These are phyloP conservation scores for Martes martes DNA, from an alignment of 2,113 vertebrate species.

Conservation along the genomic window DNA sequence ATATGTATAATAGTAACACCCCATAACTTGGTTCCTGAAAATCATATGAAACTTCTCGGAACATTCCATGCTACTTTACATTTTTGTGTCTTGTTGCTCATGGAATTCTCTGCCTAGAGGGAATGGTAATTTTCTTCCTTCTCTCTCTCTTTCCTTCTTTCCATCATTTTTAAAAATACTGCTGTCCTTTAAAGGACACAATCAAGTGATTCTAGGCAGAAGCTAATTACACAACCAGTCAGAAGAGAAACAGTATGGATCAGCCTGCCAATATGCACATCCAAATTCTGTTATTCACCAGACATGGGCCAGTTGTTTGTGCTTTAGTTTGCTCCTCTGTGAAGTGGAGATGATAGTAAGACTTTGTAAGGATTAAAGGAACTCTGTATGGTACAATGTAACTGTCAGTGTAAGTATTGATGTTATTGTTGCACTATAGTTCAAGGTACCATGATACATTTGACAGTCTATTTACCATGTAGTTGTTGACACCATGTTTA, in stretches of 20 bases:
- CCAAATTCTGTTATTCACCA: neutral
- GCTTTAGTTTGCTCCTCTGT: neutral
- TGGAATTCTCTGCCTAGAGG: neutral
- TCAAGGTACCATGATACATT: neutral
- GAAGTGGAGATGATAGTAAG: neutral
- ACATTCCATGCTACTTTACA: neutral
- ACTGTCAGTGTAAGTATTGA: neutral
- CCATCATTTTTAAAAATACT: neutral
- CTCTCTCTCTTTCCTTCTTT: neutral
- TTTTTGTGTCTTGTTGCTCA: neutral
- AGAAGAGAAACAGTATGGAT: neutral
- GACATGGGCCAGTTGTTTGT: neutral
- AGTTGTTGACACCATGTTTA: neutral
- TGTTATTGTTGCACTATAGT: neutral
- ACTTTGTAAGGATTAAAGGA: neutral
- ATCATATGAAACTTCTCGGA: neutral
- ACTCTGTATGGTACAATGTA: accelerated
- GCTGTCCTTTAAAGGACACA: neutral
- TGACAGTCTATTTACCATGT: neutral
- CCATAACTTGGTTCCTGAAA: neutral
- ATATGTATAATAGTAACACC: neutral
- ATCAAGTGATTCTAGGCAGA: neutral
- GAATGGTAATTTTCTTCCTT: neutral
- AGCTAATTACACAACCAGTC: neutral
- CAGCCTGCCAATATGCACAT: neutral